Evolutionary conservation across 1,140 invertebrate species (phyloP).

Genomic region (Habropoda laboriosa): DNA sequence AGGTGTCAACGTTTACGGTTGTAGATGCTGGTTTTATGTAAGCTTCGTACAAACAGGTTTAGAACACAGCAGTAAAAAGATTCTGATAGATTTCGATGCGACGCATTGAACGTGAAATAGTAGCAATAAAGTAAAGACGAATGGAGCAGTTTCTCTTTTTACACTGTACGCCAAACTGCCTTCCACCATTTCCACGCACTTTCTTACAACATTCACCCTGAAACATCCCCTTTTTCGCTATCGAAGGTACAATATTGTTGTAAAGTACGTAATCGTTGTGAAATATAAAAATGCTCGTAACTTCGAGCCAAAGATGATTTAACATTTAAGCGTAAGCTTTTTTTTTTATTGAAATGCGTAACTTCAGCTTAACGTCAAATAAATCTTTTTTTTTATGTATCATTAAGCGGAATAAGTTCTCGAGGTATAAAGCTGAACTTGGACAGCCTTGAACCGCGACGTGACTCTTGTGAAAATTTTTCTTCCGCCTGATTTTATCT

Average conservation of each 20-base stretch:
- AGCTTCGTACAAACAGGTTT: not conserved
- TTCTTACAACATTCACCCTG: not conserved
- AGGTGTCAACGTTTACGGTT: not conserved
- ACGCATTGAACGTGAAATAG: constrained; percentile 4
- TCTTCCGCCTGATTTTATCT: too few relatives aligned
- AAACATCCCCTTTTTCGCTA: not conserved
- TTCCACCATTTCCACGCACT: not conserved
- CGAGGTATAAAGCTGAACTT: too few relatives aligned
- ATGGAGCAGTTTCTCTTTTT: constrained; percentile 6
- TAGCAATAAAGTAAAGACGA: constrained; percentile 2
- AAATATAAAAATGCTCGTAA: too few relatives aligned
- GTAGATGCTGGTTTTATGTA: not conserved
- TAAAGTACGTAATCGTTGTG: not conserved
- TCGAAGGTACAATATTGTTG: not conserved
- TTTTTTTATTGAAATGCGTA: too few relatives aligned
- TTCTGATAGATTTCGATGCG: constrained; percentile 7
- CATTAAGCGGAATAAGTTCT: too few relatives aligned
- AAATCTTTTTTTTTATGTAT: too few relatives aligned
- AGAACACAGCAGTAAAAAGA: not conserved
- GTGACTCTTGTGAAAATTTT: too few relatives aligned
- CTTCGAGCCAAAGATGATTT: too few relatives aligned
- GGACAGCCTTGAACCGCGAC: too few relatives aligned
- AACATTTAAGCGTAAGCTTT: too few relatives aligned
- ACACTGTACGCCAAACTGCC: not conserved
- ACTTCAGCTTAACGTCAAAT: too few relatives aligned